Percentiles rank a stretch among this genome's conserved stretches.
Conservation (phyloP, 2,113 vertebrate genomes). For the Pelusios castaneus region DNA sequence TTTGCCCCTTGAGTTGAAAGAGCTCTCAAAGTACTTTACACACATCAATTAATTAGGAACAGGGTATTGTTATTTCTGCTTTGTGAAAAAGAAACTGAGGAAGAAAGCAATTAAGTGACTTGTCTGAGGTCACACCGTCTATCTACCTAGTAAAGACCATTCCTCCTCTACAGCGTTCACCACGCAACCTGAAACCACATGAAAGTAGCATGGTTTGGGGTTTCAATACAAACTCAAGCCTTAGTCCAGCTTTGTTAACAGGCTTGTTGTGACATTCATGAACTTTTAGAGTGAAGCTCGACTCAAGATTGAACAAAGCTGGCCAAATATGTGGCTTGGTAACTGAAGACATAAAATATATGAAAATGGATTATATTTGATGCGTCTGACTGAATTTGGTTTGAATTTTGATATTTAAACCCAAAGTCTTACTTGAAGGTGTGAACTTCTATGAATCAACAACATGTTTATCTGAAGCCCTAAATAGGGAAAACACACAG, state of each 20-base stretch:
- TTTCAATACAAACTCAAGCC: background rate
- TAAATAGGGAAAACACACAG: background rate
- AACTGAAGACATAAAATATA: background rate
- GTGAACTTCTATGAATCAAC: constrained; percentile 14
- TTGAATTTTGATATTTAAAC: constrained; percentile 28
- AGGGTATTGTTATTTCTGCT: background rate
- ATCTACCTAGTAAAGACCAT: background rate
- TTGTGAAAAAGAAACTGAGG: constrained; percentile 25
- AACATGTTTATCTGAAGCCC: background rate
- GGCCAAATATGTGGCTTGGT: background rate
- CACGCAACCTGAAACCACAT: background rate
- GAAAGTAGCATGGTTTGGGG: background rate
- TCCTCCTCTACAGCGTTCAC: background rate
- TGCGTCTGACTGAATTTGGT: constrained; percentile 4
- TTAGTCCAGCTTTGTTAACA: background rate
- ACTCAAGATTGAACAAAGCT: constrained; percentile 7
- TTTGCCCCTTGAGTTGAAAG: background rate
- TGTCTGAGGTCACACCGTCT: background rate
- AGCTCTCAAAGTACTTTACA: background rate
- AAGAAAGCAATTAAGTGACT: background rate
- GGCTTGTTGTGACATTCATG: background rate
- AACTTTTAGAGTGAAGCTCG: background rate
- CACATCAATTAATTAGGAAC: background rate
- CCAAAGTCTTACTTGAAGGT: background rate
- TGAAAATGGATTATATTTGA: constrained; percentile 26